These are phyloP conservation scores for Malthinus seriepunctatus DNA, from an alignment of 2,888 invertebrate genomes.

Conservation along the genomic window DNA sequence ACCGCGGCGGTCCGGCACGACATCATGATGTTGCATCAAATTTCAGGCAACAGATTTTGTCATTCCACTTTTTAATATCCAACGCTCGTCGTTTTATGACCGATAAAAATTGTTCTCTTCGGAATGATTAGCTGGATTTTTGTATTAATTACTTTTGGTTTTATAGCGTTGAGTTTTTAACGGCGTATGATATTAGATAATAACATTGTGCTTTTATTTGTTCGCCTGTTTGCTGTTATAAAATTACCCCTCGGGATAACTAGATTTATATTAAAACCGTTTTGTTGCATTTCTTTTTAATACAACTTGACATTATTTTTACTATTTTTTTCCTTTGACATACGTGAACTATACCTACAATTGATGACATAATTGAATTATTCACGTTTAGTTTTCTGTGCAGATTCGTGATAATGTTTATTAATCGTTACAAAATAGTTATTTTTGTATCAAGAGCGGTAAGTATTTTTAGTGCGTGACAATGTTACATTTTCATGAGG, in stretches of 20 bases:
- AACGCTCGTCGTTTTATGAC: slow-evolving; percentile 33
- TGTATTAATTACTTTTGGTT: slow-evolving; percentile 35
- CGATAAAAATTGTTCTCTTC: slow-evolving; percentile 35
- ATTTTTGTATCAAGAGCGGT: too few relatives aligned
- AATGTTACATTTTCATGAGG: too few relatives aligned
- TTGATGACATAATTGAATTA: too few relatives aligned
- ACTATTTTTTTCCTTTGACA: too few relatives aligned
- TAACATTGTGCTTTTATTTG: slow-evolving; percentile 25
- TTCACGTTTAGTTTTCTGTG: too few relatives aligned
- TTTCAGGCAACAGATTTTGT: slow-evolving; percentile 13
- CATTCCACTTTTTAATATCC: slow-evolving; percentile 25
- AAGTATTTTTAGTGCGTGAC: too few relatives aligned
- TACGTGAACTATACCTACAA: too few relatives aligned
- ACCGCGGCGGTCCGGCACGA: slow-evolving; percentile 27
- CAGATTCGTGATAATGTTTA: too few relatives aligned
- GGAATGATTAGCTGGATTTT: slow-evolving; percentile 36
- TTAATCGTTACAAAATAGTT: too few relatives aligned
- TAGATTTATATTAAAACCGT: slow-evolving; percentile 21
- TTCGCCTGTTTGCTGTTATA: slow-evolving; percentile 18
- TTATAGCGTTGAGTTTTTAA: slow-evolving; percentile 28
- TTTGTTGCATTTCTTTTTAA: slow-evolving; percentile 16
- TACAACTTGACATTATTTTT: not conserved
- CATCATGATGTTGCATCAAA: slow-evolving; percentile 25
- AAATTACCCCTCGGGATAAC: slow-evolving; percentile 23
- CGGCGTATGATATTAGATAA: slow-evolving; percentile 28